Evolutionary conservation across 2,888 invertebrate species (phyloP).

Genomic region (Amblyteles armatorius): DNA sequence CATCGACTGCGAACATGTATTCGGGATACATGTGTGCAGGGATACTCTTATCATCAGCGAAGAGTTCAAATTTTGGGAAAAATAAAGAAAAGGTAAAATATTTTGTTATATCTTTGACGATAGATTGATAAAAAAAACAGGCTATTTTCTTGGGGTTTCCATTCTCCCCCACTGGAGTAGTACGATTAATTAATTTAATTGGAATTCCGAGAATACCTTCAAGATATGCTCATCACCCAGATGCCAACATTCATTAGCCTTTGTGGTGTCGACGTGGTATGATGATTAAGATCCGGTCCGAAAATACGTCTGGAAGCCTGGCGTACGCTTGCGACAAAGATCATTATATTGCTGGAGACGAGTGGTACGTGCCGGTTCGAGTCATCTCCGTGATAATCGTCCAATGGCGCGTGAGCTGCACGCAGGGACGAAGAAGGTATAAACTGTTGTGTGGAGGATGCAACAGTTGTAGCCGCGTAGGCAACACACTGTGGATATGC

Average conservation of each 20-base stretch:
- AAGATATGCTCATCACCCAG: slow-evolving; percentile 24
- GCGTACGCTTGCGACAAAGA: not conserved
- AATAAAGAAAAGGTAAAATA: too few species aligned
- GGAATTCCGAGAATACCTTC: slow-evolving; percentile 44
- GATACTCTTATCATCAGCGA: too few species aligned
- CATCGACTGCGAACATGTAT: too few species aligned
- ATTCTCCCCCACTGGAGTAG: not conserved
- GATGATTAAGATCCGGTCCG: not conserved
- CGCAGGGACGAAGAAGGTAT: slow-evolving; percentile 44
- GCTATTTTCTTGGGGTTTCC: too few species aligned
- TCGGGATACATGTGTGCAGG: too few species aligned
- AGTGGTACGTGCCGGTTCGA: not conserved
- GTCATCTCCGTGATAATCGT: slow-evolving; percentile 35
- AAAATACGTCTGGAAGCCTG: not conserved
- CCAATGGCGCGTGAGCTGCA: slow-evolving; percentile 37
- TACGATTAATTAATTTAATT: slow-evolving; percentile 15
- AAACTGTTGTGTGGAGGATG: slow-evolving; percentile 25
- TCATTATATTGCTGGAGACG: not conserved
- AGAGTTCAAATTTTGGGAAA: too few species aligned
- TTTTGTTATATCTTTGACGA: not conserved
- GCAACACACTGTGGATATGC: slow-evolving; percentile 47
- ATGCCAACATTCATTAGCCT: slow-evolving; percentile 52
- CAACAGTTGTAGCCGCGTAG: slow-evolving; percentile 38
- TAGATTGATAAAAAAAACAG: too few species aligned
- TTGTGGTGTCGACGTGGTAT: not conserved